Evolutionary conservation across 1,140 invertebrate genomes (phyloP), one percentile per base, ranked within the genome.

Genomic region (Listronotus bonariensis): DNA sequence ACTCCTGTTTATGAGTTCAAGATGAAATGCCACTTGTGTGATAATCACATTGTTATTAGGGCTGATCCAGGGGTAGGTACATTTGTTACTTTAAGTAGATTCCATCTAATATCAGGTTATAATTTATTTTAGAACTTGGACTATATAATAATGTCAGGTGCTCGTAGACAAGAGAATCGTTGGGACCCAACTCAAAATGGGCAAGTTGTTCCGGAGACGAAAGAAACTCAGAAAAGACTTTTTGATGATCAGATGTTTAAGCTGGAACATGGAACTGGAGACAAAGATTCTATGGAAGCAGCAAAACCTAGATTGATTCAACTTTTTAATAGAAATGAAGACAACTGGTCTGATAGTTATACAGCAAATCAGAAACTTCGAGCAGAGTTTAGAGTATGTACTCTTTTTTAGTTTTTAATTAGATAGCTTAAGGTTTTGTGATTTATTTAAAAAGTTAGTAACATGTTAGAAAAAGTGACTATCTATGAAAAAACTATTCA

Each of bases 11-110:
- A 97, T 79, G 92, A 99, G 77, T 99, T 99, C 80, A 85, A 93
- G 67, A 99, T 99, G 97, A 99, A 99, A 79, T 99, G 98, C 77
- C 97, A 99, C 82, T 80, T 99, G 1, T 99, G 98, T 80, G 90
- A 93, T 75, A 99, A 98, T 81, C 91, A 99, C 81, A 96, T 98
- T 85, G 93, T 97, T 81, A 99, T 99, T 51, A 95, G 98, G 82
- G 99, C 97, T 34, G 97, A 99, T 87, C 98, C 98, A 64, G 92
- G 87, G 51, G 93, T 96, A 87, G 85, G 83, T 83, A 14, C 9
- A 55, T 31, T 38, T 14, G 20, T 5, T 34, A 8, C n/a, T 45
- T 54, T 5, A 40, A 14, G 38, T 40, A 10, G 11, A n/a, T 54
- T 14, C 6, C n/a, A n/a, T n/a, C n/a, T 26, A 5, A 26, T 26